Base-by-base conservation (phyloP, 1,140 invertebrate genomes). In the Macrotrachela quadricornifera region DNA sequence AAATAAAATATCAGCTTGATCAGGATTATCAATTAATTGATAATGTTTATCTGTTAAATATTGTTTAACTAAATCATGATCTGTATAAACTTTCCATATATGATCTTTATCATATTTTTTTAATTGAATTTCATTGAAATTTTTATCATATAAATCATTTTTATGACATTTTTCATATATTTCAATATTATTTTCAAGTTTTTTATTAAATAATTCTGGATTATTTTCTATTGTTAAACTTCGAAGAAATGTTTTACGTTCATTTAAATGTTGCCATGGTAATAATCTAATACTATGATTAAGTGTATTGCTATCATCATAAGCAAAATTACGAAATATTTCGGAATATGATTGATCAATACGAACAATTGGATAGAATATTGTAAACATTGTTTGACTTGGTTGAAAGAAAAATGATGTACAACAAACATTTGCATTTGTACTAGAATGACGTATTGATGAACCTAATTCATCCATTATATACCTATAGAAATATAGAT, bases 391-490 rank as follows among this genome's bases (percentile, higher is more conserved):
- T 14, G 77, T 69, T 59, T 79, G 74, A 51, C 77, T 74, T 21
- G 74, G 73, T n/a, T 78, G 61, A 68, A 81, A 75, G 40, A 80
- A 74, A 66, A 91, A 85, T 10, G 85, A 85, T 11, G 84, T 79
- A 14, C 79, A 68, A 51, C 80, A 72, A 60, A 85, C 83, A 30
- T 30, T 30, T 62, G 81, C 85, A 0, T 85, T 82, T 1, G 76
- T 69, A 59, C 83, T 77, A 14, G 77, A 80, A 65, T 90, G 85
- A 54, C 76, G 78, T 46, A 92, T 79, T 2, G 79, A 77, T 17
- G 79, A 80, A 21, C 86, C 86, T 59, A 92, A 77, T 69, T 91
- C 86, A 71, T 91, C 86, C 78, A 85, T 80, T 11, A 92, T 76
- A 68, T 87, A 91, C 86, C 86, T 90, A 43, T 69, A 43, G 10